Base-by-base conservation (phyloP, 2,888 invertebrate genomes). In the Phyto melanocephala region DNA sequence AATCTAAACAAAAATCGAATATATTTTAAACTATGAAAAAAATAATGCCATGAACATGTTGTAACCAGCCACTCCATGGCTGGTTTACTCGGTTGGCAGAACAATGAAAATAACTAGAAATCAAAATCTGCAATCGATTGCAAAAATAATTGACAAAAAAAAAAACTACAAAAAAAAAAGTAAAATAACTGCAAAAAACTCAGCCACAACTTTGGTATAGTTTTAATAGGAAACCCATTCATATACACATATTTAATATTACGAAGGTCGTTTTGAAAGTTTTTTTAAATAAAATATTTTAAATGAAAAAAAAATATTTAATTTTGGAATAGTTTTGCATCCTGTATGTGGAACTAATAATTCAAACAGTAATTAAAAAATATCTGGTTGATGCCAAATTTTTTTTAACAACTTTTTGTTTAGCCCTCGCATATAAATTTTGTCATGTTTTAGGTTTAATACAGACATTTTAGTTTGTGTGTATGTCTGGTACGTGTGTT, bases 131-230 rank as follows among this genome's bases (percentile, higher is more conserved):
- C 78, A 81, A 76, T 81, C 76, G 81, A 81, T 76, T 71, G 81
- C 67, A 78, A 68, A 80, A 81, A 63, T 78, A 81, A 81, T 74
- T 78, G 78, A 68, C 81, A 65, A 78, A 81, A 78, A 65, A 50
- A 62, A 47, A n/a, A n/a, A 6, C 11, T 15, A 40, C 2, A 45
- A 42, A 60, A 5, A 5, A 5, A 40, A 37, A 35, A 45, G 45
- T 40, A 40, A 33, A 68, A 63, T 35, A 24, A 17, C 22, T 33
- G 22, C 1, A 28, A 68, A 63, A 58, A 42, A 50, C 24, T 47
- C 33, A 24, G 13, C 56, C 45, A 74, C 54, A 42, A 74, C 24
- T 67, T 77, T 42, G 22, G 33, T 35, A n/a, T 37, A 37, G 52
- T 58, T 67, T 75, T 65, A 65, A 37, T 47, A 50, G 1, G 45